Evolutionary conservation across 2,113 vertebrate genomes (phyloP).

Genomic region (Pseudorhombus dupliciocellatus): DNA sequence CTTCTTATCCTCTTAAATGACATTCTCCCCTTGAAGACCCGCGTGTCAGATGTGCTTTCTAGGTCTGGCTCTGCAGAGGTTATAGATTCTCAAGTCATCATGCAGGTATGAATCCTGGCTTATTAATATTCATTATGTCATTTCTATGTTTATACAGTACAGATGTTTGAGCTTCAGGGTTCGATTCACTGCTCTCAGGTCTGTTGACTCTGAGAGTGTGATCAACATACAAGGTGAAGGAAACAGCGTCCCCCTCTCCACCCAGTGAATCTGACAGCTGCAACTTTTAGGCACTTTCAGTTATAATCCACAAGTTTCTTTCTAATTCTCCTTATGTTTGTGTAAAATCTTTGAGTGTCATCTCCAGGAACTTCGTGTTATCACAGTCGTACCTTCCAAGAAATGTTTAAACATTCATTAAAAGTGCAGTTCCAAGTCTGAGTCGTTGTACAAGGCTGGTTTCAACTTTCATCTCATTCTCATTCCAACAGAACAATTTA

Average conservation of each 20-base stretch:
- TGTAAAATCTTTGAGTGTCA: background rate
- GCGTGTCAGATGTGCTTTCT: too few relatives aligned
- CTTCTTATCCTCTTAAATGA: too few relatives aligned
- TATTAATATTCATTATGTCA: slow-evolving; percentile 12
- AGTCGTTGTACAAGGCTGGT: background rate
- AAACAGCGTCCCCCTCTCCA: background rate
- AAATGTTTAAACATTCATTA: slow-evolving; percentile 1
- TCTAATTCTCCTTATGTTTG: background rate
- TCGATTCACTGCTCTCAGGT: slow-evolving; percentile 16
- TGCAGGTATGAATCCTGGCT: background rate
- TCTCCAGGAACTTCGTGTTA: background rate
- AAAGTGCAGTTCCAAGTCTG: background rate
- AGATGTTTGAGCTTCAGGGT: slow-evolving; percentile 17
- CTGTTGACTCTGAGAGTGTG: slow-evolving; percentile 3
- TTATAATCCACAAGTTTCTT: background rate
- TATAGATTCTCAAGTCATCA: background rate
- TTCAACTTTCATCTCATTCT: background rate
- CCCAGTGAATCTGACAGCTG: background rate
- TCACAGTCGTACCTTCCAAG: background rate
- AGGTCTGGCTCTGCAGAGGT: slow-evolving; percentile 7
- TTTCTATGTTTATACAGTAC: slow-evolving; percentile 20
- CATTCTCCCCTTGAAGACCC: too few relatives aligned
- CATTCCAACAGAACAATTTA: background rate
- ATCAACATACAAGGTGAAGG: background rate
- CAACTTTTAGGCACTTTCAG: background rate